These are phyloP conservation scores for Hydrocynus forskahlii DNA, from an alignment of 2,797 vertebrate genomes.

Conservation along the genomic window DNA sequence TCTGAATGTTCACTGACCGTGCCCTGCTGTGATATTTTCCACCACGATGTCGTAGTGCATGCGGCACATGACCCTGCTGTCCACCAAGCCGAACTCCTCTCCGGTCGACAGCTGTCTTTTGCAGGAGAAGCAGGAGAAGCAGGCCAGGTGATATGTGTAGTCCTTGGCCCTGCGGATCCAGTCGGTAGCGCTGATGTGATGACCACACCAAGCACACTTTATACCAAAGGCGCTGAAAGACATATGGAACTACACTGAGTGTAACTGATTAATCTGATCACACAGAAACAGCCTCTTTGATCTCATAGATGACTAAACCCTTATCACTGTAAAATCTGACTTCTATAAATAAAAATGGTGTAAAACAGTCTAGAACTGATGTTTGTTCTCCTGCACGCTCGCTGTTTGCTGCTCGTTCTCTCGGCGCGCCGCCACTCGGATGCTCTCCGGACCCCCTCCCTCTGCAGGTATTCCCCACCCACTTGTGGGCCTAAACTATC, in stretches of 20 bases:
- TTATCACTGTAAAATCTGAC: no score
- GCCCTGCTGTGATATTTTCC: slow-evolving; percentile 93
- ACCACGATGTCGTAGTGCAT: slow-evolving; percentile 98
- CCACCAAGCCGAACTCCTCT: slow-evolving; percentile 95
- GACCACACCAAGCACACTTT: slow-evolving; percentile 92
- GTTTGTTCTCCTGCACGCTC: no score
- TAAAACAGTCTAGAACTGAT: no score
- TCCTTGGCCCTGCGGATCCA: slow-evolving; percentile 95
- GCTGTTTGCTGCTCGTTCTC: no score
- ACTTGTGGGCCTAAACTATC: no score
- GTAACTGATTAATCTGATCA: background rate
- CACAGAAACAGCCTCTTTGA: background rate
- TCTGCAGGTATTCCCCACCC: no score
- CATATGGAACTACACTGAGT: slow-evolving; percentile 45
- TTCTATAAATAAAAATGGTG: no score
- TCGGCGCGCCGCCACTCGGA: no score
- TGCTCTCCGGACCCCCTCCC: no score
- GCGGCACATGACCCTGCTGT: slow-evolving; percentile 95
- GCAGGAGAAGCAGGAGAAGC: slow-evolving; percentile 96
- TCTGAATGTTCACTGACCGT: slow-evolving; percentile 76
- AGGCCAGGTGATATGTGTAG: slow-evolving; percentile 94
- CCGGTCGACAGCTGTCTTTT: slow-evolving; percentile 96
- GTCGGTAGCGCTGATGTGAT: slow-evolving; percentile 96
- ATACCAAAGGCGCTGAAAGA: slow-evolving; percentile 92
- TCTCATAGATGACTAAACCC: background rate